Base-by-base conservation (phyloP, 2,113 vertebrate genomes). In the Talpa occidentalis region DNA sequence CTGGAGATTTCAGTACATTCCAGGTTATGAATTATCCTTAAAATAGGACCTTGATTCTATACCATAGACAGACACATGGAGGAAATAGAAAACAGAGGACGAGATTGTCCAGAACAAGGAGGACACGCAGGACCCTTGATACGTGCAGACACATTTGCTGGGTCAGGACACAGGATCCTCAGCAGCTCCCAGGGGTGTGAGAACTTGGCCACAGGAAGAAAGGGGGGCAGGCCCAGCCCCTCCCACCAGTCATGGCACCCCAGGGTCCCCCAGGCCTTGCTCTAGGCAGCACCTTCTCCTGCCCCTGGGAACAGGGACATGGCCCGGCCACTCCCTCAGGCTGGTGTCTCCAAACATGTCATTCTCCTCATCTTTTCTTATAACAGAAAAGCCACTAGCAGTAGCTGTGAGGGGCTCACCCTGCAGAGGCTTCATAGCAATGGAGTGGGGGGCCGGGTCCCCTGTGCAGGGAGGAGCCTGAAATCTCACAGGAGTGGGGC, bases 131-230 rank as follows among this genome's bases (percentile, higher is more conserved):
- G 42, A 60, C 19, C 0, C 42, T 42, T 3, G 0, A 7, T 2
- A 4, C 1, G 32, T 9, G 70, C 2, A 1, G 15, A 70, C 0
- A 3, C 32, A 0, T 16, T 17, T 42, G 56, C 78, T 74, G 32
- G 0, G 3, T 26, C 40, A 24, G 66, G 35, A 59, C 83, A 22
- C 42, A 4, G 32, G 17, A 3, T 26, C 49, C 40, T n/a, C 37
- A 2, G 12, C 69, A 14, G 54, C 47, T 10, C 5, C 4, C 0
- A 8, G 12, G 1, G 35, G 35, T 5, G 14, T 21, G 11, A 28
- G 44, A 24, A 1, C 1, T n/a, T 2, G 35, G n/a, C 19, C 2
- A 15, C 11, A 52, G 26, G 2, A 26, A 60, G 62, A 24, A 6
- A 24, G 24, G 40, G 24, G 17, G 52, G 62, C 40, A 24, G 32